Evolutionary conservation across 1,140 invertebrate species (phyloP), one percentile per base, ranked within the genome.

Genomic region (Drosophila baimaii): DNA sequence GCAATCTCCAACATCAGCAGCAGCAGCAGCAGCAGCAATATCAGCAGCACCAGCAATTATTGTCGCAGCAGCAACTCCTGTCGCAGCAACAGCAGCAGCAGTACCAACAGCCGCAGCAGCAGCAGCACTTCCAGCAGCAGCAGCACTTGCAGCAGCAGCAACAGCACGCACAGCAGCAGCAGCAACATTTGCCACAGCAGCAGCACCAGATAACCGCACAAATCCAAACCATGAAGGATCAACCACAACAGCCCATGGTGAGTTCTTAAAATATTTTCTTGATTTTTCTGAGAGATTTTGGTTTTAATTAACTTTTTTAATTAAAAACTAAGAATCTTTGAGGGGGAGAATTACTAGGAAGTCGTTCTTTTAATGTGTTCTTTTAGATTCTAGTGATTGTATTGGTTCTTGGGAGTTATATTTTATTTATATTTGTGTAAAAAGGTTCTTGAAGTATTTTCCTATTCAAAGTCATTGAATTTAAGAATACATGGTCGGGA

Each of bases 151-250:
- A 72, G 56, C 84, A 90, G 39, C 81, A 82, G 39, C 74, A 81
- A 10, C 63, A 81, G 13, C 63, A 71, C 54, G 54, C 78, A 55
- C 81, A 91, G 62, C 86, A 86, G 46, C 86, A 86, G 46, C 85
- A 91, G 52, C 89, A 90, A 68, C 91, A 92, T 66, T 82, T 91
- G 77, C 81, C 79, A 66, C 79, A 84, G 52, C 91, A 92, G 74
- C 84, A 91, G 64, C 90, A 92, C 79, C 90, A 92, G 81, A 89
- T 92, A 77, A 89, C 91, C 58, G 88, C 91, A 90, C 90, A 92
- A 91, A 92, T 91, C 54, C 91, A 92, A 83, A 91, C 89, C 77
- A 92, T 92, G 91, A 92, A 92, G 78, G 91, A 92, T 81, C 91
- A 92, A 84, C 91, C 91, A 63, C 91, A 92, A 66, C 91, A 92